Percentiles rank a stretch among this genome's conserved stretches.
Conservation (phyloP, 2,113 vertebrate genomes). For the Chloebia gouldiae region DNA sequence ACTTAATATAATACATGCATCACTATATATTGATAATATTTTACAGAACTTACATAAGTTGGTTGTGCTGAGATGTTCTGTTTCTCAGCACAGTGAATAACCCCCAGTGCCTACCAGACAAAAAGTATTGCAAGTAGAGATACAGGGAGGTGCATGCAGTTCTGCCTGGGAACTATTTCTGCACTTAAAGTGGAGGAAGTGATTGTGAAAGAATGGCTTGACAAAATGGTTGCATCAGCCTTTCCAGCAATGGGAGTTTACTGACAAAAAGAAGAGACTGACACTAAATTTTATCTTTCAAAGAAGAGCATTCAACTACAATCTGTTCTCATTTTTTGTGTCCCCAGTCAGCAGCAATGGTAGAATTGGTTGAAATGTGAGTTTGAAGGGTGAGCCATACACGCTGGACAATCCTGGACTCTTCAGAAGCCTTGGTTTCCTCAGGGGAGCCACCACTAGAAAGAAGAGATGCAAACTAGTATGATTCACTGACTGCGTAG, state of each 20-base stretch:
- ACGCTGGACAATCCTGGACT: neutral
- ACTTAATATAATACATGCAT: neutral
- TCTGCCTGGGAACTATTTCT: neutral
- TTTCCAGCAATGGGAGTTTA: neutral
- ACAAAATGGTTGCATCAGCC: neutral
- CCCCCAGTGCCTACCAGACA: neutral
- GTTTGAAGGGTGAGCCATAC: neutral
- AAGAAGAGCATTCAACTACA: neutral
- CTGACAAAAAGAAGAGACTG: neutral
- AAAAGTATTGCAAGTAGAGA: fast-evolving
- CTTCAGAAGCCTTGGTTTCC: neutral
- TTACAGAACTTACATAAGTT: neutral
- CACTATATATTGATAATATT: neutral
- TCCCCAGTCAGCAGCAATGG: neutral
- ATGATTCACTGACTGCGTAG: neutral
- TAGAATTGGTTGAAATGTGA: neutral
- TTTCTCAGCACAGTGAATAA: neutral
- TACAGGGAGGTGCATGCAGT: neutral
- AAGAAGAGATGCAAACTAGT: neutral
- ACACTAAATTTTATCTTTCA: neutral
- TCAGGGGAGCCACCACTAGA: neutral
- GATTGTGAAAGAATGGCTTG: conserved; percentile 35
- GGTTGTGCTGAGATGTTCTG: neutral
- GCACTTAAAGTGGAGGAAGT: neutral
- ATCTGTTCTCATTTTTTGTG: neutral